phyloP scores from a whole-genome alignment of 2,888 invertebrate species.

The Hofmannophila pseudospretella region DNA sequence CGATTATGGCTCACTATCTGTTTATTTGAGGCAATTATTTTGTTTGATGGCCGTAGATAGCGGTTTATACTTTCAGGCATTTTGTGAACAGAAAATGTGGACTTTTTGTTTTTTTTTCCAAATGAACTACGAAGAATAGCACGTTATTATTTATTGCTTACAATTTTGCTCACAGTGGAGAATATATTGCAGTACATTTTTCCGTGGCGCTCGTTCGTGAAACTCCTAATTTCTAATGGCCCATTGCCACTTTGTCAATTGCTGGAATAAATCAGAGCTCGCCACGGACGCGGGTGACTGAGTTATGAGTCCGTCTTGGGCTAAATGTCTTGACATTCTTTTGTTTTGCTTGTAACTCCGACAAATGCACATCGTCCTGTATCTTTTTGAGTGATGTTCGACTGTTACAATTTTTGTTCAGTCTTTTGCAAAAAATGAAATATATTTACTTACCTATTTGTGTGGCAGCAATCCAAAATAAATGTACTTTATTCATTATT shows the following conservation, averaged over 20 bases:
- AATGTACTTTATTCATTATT: too few species aligned
- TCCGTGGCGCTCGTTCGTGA: slow-evolving; percentile 47
- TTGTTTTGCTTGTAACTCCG: slow-evolving; percentile 45
- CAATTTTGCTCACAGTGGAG: slow-evolving; percentile 68
- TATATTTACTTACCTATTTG: too few species aligned
- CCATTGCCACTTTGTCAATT: slow-evolving; percentile 79
- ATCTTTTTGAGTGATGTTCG: background rate
- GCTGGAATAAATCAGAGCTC: slow-evolving; percentile 74
- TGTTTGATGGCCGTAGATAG: background rate
- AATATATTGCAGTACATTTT: slow-evolving; percentile 69
- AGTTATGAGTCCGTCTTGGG: slow-evolving; percentile 61
- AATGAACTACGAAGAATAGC: slow-evolving; percentile 12
- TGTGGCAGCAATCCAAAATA: too few species aligned
- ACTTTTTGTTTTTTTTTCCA: slow-evolving; percentile 1
- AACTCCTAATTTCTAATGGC: slow-evolving; percentile 77
- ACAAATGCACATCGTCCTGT: slow-evolving; percentile 5
- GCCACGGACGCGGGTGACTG: slow-evolving; percentile 52
- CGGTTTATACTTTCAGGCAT: background rate
- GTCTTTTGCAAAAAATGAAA: too few species aligned
- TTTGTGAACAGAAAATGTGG: slow-evolving; percentile 2
- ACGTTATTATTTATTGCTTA: slow-evolving; percentile 64
- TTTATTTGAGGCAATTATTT: slow-evolving; percentile 39
- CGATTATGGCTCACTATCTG: slow-evolving; percentile 46
- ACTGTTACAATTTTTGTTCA: too few species aligned
- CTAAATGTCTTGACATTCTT: slow-evolving; percentile 65